Evolutionary conservation across 2,888 invertebrate genomes (phyloP).

Genomic region (Melanostoma scalare): DNA sequence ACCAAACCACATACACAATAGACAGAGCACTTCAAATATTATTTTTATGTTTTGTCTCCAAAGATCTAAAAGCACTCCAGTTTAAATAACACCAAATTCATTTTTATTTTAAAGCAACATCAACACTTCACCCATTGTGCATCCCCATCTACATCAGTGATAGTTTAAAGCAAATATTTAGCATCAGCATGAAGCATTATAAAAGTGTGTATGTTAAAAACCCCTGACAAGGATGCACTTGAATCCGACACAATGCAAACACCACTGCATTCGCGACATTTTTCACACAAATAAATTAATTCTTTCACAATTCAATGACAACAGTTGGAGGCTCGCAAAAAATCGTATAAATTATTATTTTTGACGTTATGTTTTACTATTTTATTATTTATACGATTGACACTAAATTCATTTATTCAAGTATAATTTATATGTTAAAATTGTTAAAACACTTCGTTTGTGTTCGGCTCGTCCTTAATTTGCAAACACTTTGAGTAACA

Average conservation of each 20-base stretch:
- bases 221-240: slow-evolving; percentile 34
- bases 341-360: slow-evolving; percentile 18
- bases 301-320: slow-evolving; percentile 3
- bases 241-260: slow-evolving; percentile 31
- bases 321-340: background rate
- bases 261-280: slow-evolving; percentile 27
- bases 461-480: background rate
- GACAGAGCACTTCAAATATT: too few species aligned
- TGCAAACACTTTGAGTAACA: background rate
- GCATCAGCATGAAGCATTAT: background rate
- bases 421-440: too few species aligned
- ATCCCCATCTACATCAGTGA: slow-evolving; percentile 15
- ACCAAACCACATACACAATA: too few species aligned
- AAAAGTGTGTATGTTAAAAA: slow-evolving; percentile 8
- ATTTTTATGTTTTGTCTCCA: too few species aligned
- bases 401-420: too few species aligned
- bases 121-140: slow-evolving; percentile 23
- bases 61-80: too few species aligned
- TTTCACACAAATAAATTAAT: slow-evolving; percentile 14
- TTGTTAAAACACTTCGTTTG: too few species aligned
- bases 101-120: slow-evolving; percentile 9
- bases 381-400: too few species aligned
- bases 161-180: slow-evolving; percentile 49
- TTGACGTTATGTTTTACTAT: slow-evolving; percentile 1
- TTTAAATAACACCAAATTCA: background rate